phyloP scores from a whole-genome alignment of 1,140 invertebrate species.

The Nebria ingens region DNA sequence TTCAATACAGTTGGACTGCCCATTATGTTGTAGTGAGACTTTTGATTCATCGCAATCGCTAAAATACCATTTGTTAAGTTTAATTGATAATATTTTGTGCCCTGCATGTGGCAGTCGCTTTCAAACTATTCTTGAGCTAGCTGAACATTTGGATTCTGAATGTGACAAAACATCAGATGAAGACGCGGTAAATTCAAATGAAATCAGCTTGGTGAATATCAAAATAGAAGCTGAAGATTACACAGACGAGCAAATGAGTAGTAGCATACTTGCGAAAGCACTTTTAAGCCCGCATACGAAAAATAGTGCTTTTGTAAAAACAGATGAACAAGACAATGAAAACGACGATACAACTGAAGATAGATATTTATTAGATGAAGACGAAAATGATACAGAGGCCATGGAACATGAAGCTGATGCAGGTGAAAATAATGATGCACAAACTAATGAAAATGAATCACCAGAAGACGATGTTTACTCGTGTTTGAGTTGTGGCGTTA shows the following conservation, averaged over 20 bases:
- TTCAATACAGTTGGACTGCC: constrained; percentile 42
- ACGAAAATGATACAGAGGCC: not conserved
- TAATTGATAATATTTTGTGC: constrained; percentile 48
- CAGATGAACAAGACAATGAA: constrained; percentile 1
- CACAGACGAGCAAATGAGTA: not conserved
- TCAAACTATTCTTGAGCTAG: constrained; percentile 38
- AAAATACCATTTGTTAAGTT: constrained; percentile 46
- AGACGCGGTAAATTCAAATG: not conserved
- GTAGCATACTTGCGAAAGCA: not conserved
- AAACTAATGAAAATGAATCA: constrained; percentile 8
- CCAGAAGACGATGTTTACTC: constrained; percentile 39
- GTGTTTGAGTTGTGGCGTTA: constrained; percentile 50
- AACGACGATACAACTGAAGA: constrained; percentile 3
- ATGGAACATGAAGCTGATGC: constrained; percentile 14
- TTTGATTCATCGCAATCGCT: constrained; percentile 45
- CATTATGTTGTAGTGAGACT: constrained; percentile 50
- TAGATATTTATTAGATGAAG: constrained; percentile 11
- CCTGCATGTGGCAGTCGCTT: constrained; percentile 43
- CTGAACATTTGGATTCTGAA: constrained; percentile 19
- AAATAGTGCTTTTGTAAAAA: not conserved
- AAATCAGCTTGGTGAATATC: constrained; percentile 6
- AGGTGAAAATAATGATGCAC: constrained; percentile 15
- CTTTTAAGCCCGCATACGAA: not conserved
- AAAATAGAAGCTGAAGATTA: constrained; percentile 20
- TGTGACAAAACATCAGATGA: constrained; percentile 9